phyloP scores from a whole-genome alignment of 2,888 invertebrate species.

The Brassicogethes aeneus region DNA sequence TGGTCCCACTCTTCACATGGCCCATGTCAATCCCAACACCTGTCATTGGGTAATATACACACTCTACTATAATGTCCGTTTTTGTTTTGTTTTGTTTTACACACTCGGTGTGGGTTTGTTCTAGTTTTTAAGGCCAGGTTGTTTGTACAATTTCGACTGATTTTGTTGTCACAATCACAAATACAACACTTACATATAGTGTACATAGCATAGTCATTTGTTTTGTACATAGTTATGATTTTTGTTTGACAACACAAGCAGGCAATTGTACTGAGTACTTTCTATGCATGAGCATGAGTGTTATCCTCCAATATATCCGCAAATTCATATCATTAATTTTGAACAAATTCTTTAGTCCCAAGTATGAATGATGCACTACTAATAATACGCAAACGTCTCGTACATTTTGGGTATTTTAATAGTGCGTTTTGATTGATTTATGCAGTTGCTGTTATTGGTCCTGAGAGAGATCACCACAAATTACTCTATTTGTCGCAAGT shows the following conservation, averaged over 20 bases:
- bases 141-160: conserved; percentile 5
- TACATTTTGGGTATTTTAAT: conserved; percentile 8
- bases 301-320: conserved; percentile 1
- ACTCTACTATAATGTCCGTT: background rate
- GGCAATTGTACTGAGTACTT: background rate
- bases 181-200: background rate
- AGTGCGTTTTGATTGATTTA: conserved; percentile 23
- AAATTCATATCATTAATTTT: conserved; percentile 3
- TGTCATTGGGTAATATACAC: conserved; percentile 64
- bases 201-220: background rate
- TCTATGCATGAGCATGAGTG: conserved; percentile 9
- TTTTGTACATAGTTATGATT: background rate
- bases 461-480: conserved; percentile 49
- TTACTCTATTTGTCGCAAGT: conserved; percentile 49
- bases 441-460: conserved; percentile 47
- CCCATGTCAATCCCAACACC: conserved; percentile 48
- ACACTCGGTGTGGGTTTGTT: conserved; percentile 13
- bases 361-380: conserved; percentile 15
- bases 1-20: conserved; percentile 56
- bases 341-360: conserved; percentile 7
- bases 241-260: background rate
- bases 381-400: conserved; percentile 5
- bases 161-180: background rate
- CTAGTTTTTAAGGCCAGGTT: conserved; percentile 9
- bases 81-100: conserved; percentile 9